phyloP scores from a whole-genome alignment of 2,113 vertebrate species.

The Rhegmatorhina hoffmannsi region DNA sequence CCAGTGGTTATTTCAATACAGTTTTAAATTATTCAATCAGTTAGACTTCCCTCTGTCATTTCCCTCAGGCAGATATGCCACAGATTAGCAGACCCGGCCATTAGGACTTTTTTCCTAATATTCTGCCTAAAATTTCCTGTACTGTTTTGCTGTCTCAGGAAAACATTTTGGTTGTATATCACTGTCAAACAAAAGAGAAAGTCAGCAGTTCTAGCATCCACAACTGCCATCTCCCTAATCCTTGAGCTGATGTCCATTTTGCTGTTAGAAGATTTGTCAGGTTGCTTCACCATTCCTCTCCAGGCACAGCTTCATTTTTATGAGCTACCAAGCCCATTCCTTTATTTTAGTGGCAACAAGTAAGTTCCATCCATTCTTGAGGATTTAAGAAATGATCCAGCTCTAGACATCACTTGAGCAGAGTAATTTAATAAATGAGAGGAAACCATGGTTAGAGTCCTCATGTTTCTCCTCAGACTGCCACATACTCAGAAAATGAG shows the following conservation, averaged over 20 bases:
- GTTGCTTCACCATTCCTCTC: constrained; percentile 24
- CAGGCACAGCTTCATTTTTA: constrained; percentile 23
- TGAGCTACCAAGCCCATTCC: constrained; percentile 25
- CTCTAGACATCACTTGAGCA: constrained; percentile 23
- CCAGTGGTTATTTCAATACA: background rate
- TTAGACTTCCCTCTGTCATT: background rate
- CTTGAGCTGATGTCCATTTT: background rate
- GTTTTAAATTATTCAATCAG: background rate
- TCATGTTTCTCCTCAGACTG: background rate
- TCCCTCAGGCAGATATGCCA: background rate
- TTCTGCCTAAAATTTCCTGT: background rate
- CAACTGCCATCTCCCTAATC: background rate
- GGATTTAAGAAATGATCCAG: background rate
- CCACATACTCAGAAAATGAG: background rate
- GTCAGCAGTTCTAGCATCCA: background rate
- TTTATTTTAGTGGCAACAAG: constrained; percentile 31
- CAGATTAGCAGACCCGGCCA: background rate
- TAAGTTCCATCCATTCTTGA: constrained; percentile 5
- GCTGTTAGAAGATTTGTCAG: constrained; percentile 32
- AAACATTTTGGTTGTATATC: background rate
- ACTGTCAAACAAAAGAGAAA: constrained; percentile 18
- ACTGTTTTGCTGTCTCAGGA: background rate
- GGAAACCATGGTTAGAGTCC: background rate
- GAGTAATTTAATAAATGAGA: constrained; percentile 51
- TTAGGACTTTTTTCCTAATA: background rate